Percentiles rank a stretch among this genome's conserved stretches.
Conservation (phyloP, 2,888 invertebrate genomes). For the Steinernema carpocapsae region DNA sequence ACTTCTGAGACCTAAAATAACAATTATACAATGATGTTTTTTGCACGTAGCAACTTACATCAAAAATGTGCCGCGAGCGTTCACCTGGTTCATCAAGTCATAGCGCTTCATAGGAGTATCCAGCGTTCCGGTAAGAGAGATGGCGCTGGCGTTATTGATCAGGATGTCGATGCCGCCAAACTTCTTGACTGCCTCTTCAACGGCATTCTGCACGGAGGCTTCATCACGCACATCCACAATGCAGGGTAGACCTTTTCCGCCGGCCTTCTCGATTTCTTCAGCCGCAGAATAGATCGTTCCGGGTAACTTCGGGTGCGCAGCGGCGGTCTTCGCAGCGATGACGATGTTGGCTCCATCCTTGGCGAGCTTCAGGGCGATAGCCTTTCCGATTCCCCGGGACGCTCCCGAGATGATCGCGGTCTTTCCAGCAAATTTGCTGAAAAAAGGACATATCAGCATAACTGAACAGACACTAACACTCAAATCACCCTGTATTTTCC, state of each 20-base stretch:
- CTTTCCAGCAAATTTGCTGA: slow-evolving; percentile 80
- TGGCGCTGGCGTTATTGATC: slow-evolving; percentile 96
- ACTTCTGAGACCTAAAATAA: slow-evolving; percentile 80
- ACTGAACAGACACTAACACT: not conserved
- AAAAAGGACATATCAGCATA: not conserved
- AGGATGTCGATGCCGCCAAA: slow-evolving; percentile 93
- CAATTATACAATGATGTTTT: slow-evolving; percentile 1
- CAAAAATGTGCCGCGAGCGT: slow-evolving; percentile 90
- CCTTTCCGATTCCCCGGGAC: slow-evolving; percentile 92
- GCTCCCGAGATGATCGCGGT: slow-evolving; percentile 94
- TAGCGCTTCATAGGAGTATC: slow-evolving; percentile 91
- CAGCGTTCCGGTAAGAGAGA: slow-evolving; percentile 74
- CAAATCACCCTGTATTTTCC: slow-evolving; percentile 25
- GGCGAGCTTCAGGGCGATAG: slow-evolving; percentile 82
- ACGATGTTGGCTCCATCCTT: slow-evolving; percentile 88
- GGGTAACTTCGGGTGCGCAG: slow-evolving; percentile 86
- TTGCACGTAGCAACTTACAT: slow-evolving; percentile 75
- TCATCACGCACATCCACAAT: slow-evolving; percentile 87
- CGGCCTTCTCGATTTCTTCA: slow-evolving; percentile 72
- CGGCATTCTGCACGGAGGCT: slow-evolving; percentile 73
- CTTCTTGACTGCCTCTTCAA: slow-evolving; percentile 65
- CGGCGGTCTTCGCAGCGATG: slow-evolving; percentile 88
- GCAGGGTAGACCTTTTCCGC: slow-evolving; percentile 85
- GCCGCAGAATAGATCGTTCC: slow-evolving; percentile 86
- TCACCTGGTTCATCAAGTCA: slow-evolving; percentile 92